Evolutionary conservation across 2,888 invertebrate species (phyloP).

Genomic region (Dolichomitus sp.): DNA sequence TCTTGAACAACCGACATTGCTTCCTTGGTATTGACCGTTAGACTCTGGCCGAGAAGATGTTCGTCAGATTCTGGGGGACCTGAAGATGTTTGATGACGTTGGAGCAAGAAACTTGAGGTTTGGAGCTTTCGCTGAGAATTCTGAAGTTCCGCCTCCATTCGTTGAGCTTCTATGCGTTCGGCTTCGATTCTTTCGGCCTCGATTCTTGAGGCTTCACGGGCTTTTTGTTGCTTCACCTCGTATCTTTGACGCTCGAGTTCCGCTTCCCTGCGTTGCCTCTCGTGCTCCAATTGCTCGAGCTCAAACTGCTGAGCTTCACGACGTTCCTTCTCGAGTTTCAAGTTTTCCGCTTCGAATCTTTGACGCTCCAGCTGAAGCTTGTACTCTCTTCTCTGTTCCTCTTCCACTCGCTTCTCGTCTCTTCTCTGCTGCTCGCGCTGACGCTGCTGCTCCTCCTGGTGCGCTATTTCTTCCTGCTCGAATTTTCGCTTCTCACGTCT

Average conservation of each 20-base stretch:
- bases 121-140: slow-evolving; percentile 80
- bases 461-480: slow-evolving; percentile 71
- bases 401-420: slow-evolving; percentile 73
- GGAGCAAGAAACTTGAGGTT: slow-evolving; percentile 78
- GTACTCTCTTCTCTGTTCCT: slow-evolving; percentile 13
- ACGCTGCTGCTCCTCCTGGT: slow-evolving; percentile 60
- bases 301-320: slow-evolving; percentile 73
- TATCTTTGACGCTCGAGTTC: slow-evolving; percentile 69
- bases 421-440: slow-evolving; percentile 72
- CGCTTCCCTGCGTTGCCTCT: slow-evolving; percentile 69
- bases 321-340: slow-evolving; percentile 72
- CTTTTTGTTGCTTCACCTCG: slow-evolving; percentile 64
- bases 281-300: slow-evolving; percentile 68
- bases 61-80: slow-evolving; percentile 73
- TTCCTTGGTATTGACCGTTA: slow-evolving; percentile 91
- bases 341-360: slow-evolving; percentile 71
- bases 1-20: slow-evolving; percentile 90
- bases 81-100: slow-evolving; percentile 76
- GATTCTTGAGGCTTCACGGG: slow-evolving; percentile 71
- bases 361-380: slow-evolving; percentile 67
- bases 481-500: slow-evolving; percentile 72
- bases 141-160: slow-evolving; percentile 79
- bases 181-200: slow-evolving; percentile 78
- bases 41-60: slow-evolving; percentile 88
- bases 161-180: slow-evolving; percentile 76